Base-by-base conservation (phyloP, 2,888 invertebrate species). In the Diarsia mendica region DNA sequence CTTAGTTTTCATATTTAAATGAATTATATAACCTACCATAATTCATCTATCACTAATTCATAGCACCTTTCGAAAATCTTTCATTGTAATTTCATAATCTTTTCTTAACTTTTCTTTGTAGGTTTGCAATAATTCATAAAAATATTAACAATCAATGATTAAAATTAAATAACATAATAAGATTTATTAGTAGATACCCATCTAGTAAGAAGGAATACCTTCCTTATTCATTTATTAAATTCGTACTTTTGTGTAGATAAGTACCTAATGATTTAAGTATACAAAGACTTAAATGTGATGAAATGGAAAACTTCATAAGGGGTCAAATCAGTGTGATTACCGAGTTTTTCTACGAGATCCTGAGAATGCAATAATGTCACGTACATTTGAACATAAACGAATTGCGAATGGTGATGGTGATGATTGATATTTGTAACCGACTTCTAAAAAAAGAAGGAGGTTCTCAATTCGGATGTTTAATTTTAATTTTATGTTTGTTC, bases 71-170 rank as follows among this genome's bases (percentile, higher is more conserved):
- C 67, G 49, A 72, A 70, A 66, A 63, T 61, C 44, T 51, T 65
- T 71, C 51, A 60, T 65, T 60, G 61, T n/a, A 46, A 46, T 53
- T 8, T 48, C 67, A 28, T n/a, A 44, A 33, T 71, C 51, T 46
- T 58, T 67, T 70, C 64, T 9, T 51, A 68, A 48, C n/a, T 46
- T 61, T 61, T 39, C 39, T n/a, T 28, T 28, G 65, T 84, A 81
- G 81, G 85, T 49, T 49, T 80, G 46, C 70, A 74, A 84, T 84
- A 70, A 83, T 81, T 84, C 80, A 81, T 81, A 44, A 58, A 80
- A 74, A 64, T 75, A 77, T 46, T 15, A 49, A 18, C 46, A n/a
- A 28, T 33, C 46, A 63, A 20, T 51, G 18, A 13, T 63, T 55
- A 13, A 49, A 63, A 46, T 64, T 18, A 33, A 64, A 74, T 64